phyloP scores from a whole-genome alignment of 2,113 vertebrate species.

The Vanacampus margaritifer region DNA sequence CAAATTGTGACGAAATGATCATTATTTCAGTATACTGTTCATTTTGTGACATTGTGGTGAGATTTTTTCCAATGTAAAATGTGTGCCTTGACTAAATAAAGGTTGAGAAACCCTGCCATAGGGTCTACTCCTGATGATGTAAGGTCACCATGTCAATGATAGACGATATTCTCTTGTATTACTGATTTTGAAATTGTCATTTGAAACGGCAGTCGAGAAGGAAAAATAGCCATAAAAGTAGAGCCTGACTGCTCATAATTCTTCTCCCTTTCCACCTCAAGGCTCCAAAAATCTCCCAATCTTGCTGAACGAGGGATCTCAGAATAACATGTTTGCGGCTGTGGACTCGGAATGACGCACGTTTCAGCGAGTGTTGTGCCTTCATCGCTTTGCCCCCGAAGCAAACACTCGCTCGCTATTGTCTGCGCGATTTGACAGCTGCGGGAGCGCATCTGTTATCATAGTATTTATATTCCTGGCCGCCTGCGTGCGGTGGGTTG shows the following conservation, averaged over 20 bases:
- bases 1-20: too few species aligned
- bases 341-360: slow-evolving; percentile 30
- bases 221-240: slow-evolving; percentile 8
- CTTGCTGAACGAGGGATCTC: slow-evolving; percentile 24
- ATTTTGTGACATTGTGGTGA: too few species aligned
- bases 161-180: neutral
- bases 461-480: slow-evolving; percentile 24
- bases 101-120: too few species aligned
- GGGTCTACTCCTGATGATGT: too few species aligned
- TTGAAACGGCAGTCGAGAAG: slow-evolving; percentile 10
- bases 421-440: slow-evolving; percentile 3
- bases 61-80: too few species aligned
- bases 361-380: slow-evolving; percentile 7
- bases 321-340: slow-evolving; percentile 39
- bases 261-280: slow-evolving; percentile 41
- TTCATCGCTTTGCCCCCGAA: slow-evolving; percentile 6
- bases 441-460: slow-evolving; percentile 27
- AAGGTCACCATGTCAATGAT: neutral
- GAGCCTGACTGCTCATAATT: slow-evolving; percentile 44
- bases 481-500: slow-evolving; percentile 11
- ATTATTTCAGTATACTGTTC: neutral
- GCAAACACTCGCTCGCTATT: slow-evolving; percentile 7
- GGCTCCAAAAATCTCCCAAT: slow-evolving; percentile 39
- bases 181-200: neutral
- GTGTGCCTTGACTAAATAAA: neutral